Base-by-base conservation (phyloP, 2,797 vertebrate species). In the Paguma larvata region DNA sequence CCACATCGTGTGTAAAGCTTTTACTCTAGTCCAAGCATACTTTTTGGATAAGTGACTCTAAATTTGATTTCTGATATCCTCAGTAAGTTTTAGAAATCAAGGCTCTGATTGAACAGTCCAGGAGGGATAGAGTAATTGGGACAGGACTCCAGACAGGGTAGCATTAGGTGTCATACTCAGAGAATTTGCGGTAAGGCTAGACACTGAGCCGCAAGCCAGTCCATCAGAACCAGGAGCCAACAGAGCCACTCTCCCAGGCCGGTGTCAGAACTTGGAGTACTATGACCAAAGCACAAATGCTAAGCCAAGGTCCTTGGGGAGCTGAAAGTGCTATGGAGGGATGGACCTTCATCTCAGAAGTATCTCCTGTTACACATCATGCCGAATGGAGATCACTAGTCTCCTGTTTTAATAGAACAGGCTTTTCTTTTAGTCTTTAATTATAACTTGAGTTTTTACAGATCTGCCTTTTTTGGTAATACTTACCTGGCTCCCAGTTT, bases 41-140 rank as follows among this genome's bases (percentile, higher is more conserved):
- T 94, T 97, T 93, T 75, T 78, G 73, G 41, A 30, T 91, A 93
- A 70, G 62, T 51, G 62, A 75, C n/a, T 88, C 62, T 91, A 83
- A 83, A 34, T 92, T 96, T 97, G 38, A 82, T 92, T 91, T 96
- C 59, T 95, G 25, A 41, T 96, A 53, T 90, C 44, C 79, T 75
- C 53, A 56, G 10, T 91, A 70, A 73, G 46, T 85, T 97, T 97
- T 95, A 63, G 53, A 91, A 59, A 56, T 73, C n/a, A 88, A 63
- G 72, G 25, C 32, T 95, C 94, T 86, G 73, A 53, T 78, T 87
- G 95, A 83, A 51, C 51, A 51, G 68, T 73, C 7, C 15, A 65
- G 80, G 23, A 90, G 46, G 80, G 23, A 46, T 27, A 15, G 0
- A 70, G 44, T 65, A 65, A 38, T 82, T 80, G 46, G 77, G 77